Base-by-base conservation (phyloP, 2,113 vertebrate species). In the Fulica atra region DNA sequence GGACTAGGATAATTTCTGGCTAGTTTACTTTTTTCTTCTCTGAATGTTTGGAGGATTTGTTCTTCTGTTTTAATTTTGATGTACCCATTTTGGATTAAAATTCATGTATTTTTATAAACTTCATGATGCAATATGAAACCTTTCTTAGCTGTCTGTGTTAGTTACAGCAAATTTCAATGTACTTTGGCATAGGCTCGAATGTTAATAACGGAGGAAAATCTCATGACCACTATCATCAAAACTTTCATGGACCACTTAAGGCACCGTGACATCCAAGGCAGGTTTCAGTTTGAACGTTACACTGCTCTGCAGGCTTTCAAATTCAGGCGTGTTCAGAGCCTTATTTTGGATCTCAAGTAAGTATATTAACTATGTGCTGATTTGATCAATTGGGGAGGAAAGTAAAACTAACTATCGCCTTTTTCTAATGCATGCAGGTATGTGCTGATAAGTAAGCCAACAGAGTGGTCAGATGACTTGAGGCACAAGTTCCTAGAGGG, bases 281-380 rank as follows among this genome's bases (percentile, higher is more conserved):
- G 98, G 44, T 99, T 99, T 98, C 99, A 99, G 95, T 99, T 99
- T 71, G 99, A 99, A 96, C 98, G 99, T 84, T 99, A 99, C 92
- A 99, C 99, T 3, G 98, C 99, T 40, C 98, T 99, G 88, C 99
- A 99, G 95, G 99, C 99, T 96, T 99, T 99, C 97, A 99, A 99
- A 97, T 99, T 99, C 66, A 98, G 98, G 44, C 98, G 99, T 60
- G 99, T 99, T 71, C 99, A 99, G 97, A 99, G 98, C 93, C 98
- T 99, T 93, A 99, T 99, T 88, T 98, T 99, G 94, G 99, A 99
- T 97, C 98, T 99, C 83, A 99, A 99, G 99, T 99, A 95, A 98
- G 99, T 81, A n/a, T 51, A 16, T 69, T 16, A 33, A 82, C 35
- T 54, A 2, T 21, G 4, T 92, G 40, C 40, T 66, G 10, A 54